Base-by-base conservation (phyloP, 92 coral and sea anemone genomes). In the Hydrozoanthus gracilis region DNA sequence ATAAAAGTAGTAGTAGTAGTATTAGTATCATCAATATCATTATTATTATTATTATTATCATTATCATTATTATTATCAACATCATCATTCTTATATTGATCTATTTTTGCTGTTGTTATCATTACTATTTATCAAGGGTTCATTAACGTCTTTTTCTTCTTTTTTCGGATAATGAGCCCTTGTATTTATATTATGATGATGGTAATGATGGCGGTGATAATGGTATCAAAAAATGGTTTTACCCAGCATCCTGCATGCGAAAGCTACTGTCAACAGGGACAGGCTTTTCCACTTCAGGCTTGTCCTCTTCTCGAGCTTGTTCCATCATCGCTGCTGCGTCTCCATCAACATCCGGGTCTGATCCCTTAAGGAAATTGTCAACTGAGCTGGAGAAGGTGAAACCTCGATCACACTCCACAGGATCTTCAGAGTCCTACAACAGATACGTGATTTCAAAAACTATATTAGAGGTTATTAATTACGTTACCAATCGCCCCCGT, bases 301-400 rank as follows among this genome's bases (percentile, higher is more conserved):
- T 88, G 49, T 83, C 90, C 79, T 90, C 91, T 78, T 14, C 94
- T 46, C 76, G 79, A n/a, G 90, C 98, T 89, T 92, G 92, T 54
- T 92, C 88, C 74, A 94, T 74, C 91, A 91, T 89, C 39, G 93
- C 95, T 58, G 84, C 95, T 10, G 98, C 85, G 51, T 94, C 98
- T n/a, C 87, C 93, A 10, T 71, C 90, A 6, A 90, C 83, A 71
- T 92, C 93, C 27, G 98, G 90, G 1, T 73, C 85, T 2, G 87
- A 92, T 44, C 95, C 94, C 85, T 83, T 88, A 88, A 92, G 89
- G 84, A 74, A 92, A 54, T 69, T 87, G 86, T 88, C 91, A 66
- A 82, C 73, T 16, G 93, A 67, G 46, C 88, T 54, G 27, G 86
- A 44, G 65, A 92, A 94, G 10, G 58, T 86, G 66, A 94, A 92